Conservation (phyloP, 2,113 vertebrate species). For the Saccopteryx bilineata region DNA sequence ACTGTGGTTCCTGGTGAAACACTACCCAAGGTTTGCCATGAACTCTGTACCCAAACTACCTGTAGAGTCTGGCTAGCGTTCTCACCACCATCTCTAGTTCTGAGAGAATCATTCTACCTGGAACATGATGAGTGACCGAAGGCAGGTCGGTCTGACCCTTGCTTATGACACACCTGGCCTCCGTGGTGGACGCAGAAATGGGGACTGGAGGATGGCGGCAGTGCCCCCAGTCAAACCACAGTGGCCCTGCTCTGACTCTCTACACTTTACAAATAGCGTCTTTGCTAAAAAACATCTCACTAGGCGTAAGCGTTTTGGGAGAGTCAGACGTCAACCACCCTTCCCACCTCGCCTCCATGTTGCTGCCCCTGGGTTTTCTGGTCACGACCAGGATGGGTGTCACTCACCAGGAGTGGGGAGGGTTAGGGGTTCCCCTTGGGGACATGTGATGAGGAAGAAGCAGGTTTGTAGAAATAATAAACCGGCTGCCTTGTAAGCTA, state of each 20-base stretch:
- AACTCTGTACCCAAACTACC: neutral
- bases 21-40: too few species aligned
- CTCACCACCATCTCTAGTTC: neutral
- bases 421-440: neutral
- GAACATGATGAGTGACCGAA: rapidly evolving
- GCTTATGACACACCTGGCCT: rapidly evolving
- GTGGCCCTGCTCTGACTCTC: neutral
- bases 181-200: rapidly evolving
- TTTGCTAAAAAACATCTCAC: too few species aligned
- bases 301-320: neutral
- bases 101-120: neutral
- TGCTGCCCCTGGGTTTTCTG: neutral
- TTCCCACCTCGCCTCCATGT: neutral
- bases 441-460: neutral
- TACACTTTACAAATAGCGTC: neutral
- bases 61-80: rapidly evolving
- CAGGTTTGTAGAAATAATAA: neutral
- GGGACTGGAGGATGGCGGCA: neutral
- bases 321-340: too few species aligned
- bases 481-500: neutral
- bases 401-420: neutral
- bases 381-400: neutral
- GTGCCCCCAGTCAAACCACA: neutral
- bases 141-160: neutral
- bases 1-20: neutral